Base-by-base conservation (phyloP, 92 coral and sea anemone genomes). In the Nematostella vectensis region DNA sequence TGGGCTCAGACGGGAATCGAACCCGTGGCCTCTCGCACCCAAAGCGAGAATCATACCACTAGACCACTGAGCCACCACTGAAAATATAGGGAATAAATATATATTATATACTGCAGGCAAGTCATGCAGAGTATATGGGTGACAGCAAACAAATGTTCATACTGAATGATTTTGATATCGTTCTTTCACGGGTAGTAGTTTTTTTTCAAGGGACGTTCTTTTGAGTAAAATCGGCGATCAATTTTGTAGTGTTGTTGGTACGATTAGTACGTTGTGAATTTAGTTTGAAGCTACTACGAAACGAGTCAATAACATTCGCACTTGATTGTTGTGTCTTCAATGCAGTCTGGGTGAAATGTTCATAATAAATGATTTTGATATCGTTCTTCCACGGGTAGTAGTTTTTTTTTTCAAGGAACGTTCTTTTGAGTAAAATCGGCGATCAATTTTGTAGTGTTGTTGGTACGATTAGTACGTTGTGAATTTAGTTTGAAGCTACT, bases 1-100 rank as follows among this genome's bases (percentile, higher is more conserved):
- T 33, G 40, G 40, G 40, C 40, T 33, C 40, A 33, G 40, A 33
- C 40, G 40, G 40, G 40, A 33, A 72, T 72, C 79, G 79, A 72
- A 72, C 79, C 79, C 79, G 72, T 65, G 79, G 55, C 79, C 79
- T 72, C 79, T 63, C 79, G 79, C 79, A 72, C 79, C n/a, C 79
- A 63, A 72, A 72, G 79, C 79, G 79, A 63, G 79, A 33, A 33
- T 33, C 40, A 33, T 33, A 33, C 40, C 40, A 33, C 40, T 33
- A 33, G 40, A 33, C 40, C 79, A 72, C 79, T 72, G 79, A 72
- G 79, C 79, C 79, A 16, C 43, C 2, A 28, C 19, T 38, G 31
- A 31, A 23, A n/a, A n/a, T n/a, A 25, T 2, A 2, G 13, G 4
- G 17, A 2, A 29, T 21, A 2, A 30, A 16, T 11, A 56, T 3